These are phyloP conservation scores for Calliphora vomitoria DNA, from an alignment of 2,888 invertebrate species.

Conservation along the genomic window DNA sequence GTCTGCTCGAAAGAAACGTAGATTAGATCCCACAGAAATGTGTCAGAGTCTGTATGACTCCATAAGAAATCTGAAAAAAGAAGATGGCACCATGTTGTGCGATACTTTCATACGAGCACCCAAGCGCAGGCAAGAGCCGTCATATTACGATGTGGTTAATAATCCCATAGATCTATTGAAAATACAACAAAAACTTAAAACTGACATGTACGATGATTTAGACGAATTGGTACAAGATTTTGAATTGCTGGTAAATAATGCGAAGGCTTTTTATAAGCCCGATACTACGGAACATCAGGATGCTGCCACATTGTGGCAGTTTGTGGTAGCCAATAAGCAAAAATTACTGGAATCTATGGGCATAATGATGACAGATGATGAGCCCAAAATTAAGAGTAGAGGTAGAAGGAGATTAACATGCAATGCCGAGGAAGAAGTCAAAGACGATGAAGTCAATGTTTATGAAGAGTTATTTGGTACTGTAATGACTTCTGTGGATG, in stretches of 20 bases:
- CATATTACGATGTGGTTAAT: slow-evolving; percentile 95
- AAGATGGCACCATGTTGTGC: slow-evolving; percentile 95
- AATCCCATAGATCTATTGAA: slow-evolving; percentile 97
- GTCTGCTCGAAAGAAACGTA: slow-evolving; percentile 87
- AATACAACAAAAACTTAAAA: slow-evolving; percentile 98
- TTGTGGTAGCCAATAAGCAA: slow-evolving; percentile 87
- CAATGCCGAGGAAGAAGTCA: slow-evolving; percentile 84
- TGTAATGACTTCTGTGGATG: slow-evolving; percentile 93
- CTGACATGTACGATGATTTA: slow-evolving; percentile 97
- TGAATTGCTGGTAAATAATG: slow-evolving; percentile 96
- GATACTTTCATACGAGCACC: slow-evolving; percentile 98
- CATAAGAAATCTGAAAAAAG: slow-evolving; percentile 95
- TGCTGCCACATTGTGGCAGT: slow-evolving; percentile 93
- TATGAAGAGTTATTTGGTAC: slow-evolving; percentile 96
- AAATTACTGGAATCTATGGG: slow-evolving; percentile 83
- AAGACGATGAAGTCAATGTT: slow-evolving; percentile 90
- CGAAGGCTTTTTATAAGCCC: slow-evolving; percentile 97
- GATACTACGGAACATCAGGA: slow-evolving; percentile 94
- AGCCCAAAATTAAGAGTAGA: slow-evolving; percentile 81
- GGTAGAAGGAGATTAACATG: slow-evolving; percentile 82
- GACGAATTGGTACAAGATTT: slow-evolving; percentile 96
- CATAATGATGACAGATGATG: slow-evolving; percentile 81
- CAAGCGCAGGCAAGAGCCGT: slow-evolving; percentile 95
- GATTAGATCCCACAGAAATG: slow-evolving; percentile 87
- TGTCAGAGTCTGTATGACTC: slow-evolving; percentile 97